A percentile compares a stretch with the other conserved stretches of the same genome.
phyloP scores from a whole-genome alignment of 2,888 invertebrate genomes.

The Meteorus cinctellus region DNA sequence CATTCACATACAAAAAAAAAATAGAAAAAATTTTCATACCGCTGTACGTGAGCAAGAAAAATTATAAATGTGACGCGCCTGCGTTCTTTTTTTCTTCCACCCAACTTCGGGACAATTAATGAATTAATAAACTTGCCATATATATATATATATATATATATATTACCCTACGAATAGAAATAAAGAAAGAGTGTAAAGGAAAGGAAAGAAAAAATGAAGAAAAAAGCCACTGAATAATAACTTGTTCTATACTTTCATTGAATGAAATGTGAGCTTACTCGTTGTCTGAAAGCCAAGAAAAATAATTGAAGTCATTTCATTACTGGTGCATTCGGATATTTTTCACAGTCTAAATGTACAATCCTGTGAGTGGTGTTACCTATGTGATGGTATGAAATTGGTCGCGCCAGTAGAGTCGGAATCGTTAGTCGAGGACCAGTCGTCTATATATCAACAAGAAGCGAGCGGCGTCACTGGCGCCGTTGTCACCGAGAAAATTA shows the following conservation, averaged over 20 bases:
- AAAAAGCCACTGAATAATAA: background rate
- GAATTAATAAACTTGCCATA: constrained; percentile 8
- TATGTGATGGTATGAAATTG: background rate
- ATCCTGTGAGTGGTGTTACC: constrained; percentile 15
- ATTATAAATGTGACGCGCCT: constrained; percentile 23
- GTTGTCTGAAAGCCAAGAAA: constrained; percentile 12
- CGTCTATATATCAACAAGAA: constrained; percentile 37
- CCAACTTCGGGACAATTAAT: constrained; percentile 26
- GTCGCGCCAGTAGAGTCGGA: constrained; percentile 33
- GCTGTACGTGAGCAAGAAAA: constrained; percentile 38
- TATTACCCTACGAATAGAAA: no score
- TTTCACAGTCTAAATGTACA: constrained; percentile 9
- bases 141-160: background rate
- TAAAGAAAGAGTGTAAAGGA: background rate
- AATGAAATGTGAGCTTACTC: background rate
- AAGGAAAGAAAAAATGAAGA: background rate
- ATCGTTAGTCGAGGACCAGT: constrained; percentile 38
- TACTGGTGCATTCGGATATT: constrained; percentile 10
- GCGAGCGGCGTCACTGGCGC: constrained; percentile 42
- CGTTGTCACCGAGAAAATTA: constrained; percentile 48
- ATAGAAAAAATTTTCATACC: constrained; percentile 20
- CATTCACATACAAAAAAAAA: background rate
- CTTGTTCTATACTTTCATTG: background rate
- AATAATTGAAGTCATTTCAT: constrained; percentile 25
- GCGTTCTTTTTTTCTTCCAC: background rate